These are phyloP conservation scores for Scaptomyza montana DNA, from an alignment of 1,140 invertebrate species.

Conservation along the genomic window DNA sequence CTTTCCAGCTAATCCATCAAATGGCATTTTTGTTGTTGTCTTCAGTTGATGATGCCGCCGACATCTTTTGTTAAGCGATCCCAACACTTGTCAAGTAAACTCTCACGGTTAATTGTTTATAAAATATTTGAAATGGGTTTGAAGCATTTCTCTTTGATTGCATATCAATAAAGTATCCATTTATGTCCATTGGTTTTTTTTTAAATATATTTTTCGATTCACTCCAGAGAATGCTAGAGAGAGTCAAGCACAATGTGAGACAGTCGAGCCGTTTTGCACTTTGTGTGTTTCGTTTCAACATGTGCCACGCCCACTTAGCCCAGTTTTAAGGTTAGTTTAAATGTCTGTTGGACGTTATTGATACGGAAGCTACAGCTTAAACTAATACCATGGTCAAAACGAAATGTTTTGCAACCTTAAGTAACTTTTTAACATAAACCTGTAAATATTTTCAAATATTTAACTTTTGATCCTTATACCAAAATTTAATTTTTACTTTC, in stretches of 20 bases:
- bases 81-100: neutral
- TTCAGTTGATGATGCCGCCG: neutral
- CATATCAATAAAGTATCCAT: neutral
- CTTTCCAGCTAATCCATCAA: slow-evolving; percentile 8
- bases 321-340: slow-evolving; percentile 34
- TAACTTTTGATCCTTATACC: too few relatives aligned
- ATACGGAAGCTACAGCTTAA: slow-evolving; percentile 2
- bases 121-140: neutral
- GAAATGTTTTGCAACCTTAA: neutral
- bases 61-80: neutral
- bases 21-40: neutral
- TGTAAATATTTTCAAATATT: too few relatives aligned
- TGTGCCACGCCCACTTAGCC: slow-evolving; percentile 39
- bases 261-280: too few relatives aligned
- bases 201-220: neutral
- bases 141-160: neutral
- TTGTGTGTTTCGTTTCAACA: neutral
- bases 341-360: slow-evolving; percentile 14
- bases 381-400: neutral
- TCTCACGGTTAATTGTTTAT: neutral
- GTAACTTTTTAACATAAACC: too few relatives aligned
- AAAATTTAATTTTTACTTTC: too few relatives aligned
- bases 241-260: slow-evolving; percentile 3
- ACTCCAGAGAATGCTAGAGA: neutral
- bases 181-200: neutral